Evolutionary conservation across 2,113 vertebrate genomes (phyloP).

Genomic region (Salvelinus fontinalis): DNA sequence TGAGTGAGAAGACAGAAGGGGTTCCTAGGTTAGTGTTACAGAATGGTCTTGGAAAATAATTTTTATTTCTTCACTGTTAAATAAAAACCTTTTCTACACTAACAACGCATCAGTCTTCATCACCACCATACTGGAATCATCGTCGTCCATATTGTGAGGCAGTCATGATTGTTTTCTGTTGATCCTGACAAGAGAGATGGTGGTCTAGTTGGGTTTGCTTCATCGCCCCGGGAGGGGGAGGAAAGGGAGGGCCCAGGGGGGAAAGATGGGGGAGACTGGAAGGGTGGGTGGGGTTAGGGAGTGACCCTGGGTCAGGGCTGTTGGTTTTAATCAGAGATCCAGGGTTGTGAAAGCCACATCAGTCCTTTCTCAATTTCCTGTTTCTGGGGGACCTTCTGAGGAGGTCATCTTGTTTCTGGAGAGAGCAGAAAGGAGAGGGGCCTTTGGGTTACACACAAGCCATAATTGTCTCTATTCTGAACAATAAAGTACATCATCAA

Average conservation of each 20-base stretch:
- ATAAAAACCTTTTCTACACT: conserved; percentile 52
- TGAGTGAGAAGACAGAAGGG: conserved; percentile 11
- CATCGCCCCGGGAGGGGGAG: conserved; percentile 36
- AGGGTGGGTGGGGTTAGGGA: not conserved
- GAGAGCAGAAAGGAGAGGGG: not conserved
- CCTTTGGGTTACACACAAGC: not conserved
- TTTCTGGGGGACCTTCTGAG: conserved; percentile 93
- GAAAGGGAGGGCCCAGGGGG: not conserved
- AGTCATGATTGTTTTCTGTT: conserved; percentile 41
- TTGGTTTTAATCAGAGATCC: conserved; percentile 26
- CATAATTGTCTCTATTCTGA: too few species aligned
- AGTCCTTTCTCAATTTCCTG: conserved; percentile 92
- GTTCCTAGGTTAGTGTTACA: conserved; percentile 31
- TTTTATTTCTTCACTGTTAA: conserved; percentile 46
- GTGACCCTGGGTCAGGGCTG: conserved; percentile 30
- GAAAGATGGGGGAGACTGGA: not conserved
- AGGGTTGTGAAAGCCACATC: conserved; percentile 55
- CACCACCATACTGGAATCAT: conserved; percentile 48
- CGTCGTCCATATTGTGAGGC: conserved; percentile 25
- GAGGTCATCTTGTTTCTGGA: conserved; percentile 82
- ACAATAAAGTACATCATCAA: too few species aligned
- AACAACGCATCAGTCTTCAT: conserved; percentile 47
- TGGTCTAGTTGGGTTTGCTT: conserved; percentile 47
- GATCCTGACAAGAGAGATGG: conserved; percentile 25
- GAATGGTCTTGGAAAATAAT: conserved; percentile 61